Evolutionary conservation across 2,888 invertebrate species (phyloP), one percentile per base, ranked within the genome.

Genomic region (Epiblema foenella): DNA sequence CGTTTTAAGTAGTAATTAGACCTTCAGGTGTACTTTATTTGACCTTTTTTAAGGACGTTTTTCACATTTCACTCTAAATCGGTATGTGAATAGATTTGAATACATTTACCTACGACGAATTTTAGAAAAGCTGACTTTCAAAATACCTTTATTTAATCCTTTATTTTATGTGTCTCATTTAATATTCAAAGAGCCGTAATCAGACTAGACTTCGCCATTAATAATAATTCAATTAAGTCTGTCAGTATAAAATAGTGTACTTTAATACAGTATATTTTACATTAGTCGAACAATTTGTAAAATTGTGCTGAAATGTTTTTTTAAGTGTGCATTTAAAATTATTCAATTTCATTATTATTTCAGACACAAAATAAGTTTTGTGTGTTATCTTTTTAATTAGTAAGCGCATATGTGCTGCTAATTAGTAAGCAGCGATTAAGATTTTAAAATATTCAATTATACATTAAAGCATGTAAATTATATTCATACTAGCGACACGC

Each of bases 151-250:
- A 46, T 11, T 24, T 7, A 37, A 37, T 15, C 52, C 24, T 54
- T 39, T 49, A n/a, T 24, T n/a, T 29, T 52, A n/a, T n/a, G 52
- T 39, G 24, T 64, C 39, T 64, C 33, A 54, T 64, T 39, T n/a
- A 39, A 39, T 54, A 64, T 64, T 64, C n/a, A 52, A n/a, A 2
- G 10, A 17, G n/a, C n/a, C 20, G 20, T 54, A 54, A 64, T 64
- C 52, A 54, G 54, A 64, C 52, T 9, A 64, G 63, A 52, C 24
- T 64, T 11, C 9, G 20, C 39, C 39, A 39, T 54, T 24, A 64
- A 37, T 24, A 52, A 52, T 63, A 39, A 54, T 11, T 39, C 51
- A 20, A 52, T 33, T 5, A 37, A 20, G 20, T 37, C 20, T 62
- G 18, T 33, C 24, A 17, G 62, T 18, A 33, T 11, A 7, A n/a